Evolutionary conservation across 1,140 invertebrate species (phyloP).

Genomic region (Yoshiicerus persimilis): DNA sequence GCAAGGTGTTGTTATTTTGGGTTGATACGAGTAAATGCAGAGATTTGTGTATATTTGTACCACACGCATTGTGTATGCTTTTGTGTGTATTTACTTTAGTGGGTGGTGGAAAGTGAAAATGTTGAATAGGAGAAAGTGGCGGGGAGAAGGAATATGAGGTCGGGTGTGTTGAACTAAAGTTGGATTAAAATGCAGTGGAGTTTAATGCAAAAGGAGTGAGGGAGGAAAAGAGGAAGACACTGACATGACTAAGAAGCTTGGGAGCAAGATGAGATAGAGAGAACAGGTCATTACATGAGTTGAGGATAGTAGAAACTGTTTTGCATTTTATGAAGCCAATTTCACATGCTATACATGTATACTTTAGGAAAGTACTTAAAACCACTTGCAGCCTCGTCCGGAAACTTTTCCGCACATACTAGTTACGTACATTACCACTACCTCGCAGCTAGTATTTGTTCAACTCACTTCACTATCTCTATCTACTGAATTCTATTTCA

Average conservation of each 20-base stretch:
- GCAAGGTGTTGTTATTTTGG: neutral
- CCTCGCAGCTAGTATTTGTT: neutral
- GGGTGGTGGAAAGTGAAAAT: neutral
- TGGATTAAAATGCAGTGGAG: neutral
- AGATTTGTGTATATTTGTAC: too few relatives aligned
- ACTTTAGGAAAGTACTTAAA: slow-evolving; percentile 44
- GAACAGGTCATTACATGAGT: slow-evolving; percentile 40
- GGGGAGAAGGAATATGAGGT: neutral
- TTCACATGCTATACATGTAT: slow-evolving; percentile 27
- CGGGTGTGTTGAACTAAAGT: neutral
- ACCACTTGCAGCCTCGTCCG: slow-evolving; percentile 43
- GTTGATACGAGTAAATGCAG: too few relatives aligned
- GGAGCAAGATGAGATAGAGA: slow-evolving; percentile 25
- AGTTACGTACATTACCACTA: neutral
- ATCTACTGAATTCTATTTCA: neutral
- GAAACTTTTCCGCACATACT: slow-evolving; percentile 14
- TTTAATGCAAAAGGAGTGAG: neutral
- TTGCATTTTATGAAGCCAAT: slow-evolving; percentile 49
- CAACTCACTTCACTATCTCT: neutral
- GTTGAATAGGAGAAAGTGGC: neutral
- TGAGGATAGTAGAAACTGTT: slow-evolving; percentile 41
- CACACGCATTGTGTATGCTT: too few relatives aligned
- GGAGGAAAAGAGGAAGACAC: neutral
- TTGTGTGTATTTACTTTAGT: neutral
- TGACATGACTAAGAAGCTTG: slow-evolving; percentile 4